Percentiles rank a stretch among this genome's conserved stretches.
These are phyloP conservation scores for Mastigias papua DNA, from an alignment of 30 jellyfish, hydroid and myxozoan genomes.

Conservation along the genomic window DNA sequence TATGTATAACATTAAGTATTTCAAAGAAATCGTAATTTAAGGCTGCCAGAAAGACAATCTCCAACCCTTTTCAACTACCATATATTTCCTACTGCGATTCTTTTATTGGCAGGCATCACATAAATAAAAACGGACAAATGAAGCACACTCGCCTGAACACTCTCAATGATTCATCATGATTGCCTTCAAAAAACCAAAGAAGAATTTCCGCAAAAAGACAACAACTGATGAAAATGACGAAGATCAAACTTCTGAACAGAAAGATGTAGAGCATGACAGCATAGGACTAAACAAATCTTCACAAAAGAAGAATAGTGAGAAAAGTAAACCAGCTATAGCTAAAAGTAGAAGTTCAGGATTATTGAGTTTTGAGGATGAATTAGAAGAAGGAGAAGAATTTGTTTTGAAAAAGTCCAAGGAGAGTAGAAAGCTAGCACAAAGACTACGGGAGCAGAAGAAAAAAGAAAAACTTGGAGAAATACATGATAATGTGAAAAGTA, in stretches of 20 bases:
- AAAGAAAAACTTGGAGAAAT: conserved; percentile 16
- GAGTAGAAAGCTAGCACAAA: conserved; percentile 77
- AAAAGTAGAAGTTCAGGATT: conserved; percentile 63
- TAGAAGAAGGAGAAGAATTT: conserved; percentile 87
- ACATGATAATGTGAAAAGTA: conserved; percentile 13
- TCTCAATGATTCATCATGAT: conserved; percentile 30
- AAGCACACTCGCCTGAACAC: background rate
- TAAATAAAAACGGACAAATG: background rate
- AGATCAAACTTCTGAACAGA: conserved; percentile 1
- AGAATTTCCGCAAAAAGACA: conserved; percentile 87
- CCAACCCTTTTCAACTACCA: too few relatives aligned
- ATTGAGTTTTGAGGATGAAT: conserved; percentile 94
- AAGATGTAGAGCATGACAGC: background rate
- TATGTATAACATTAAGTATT: too few relatives aligned
- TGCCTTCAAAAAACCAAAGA: conserved; percentile 80
- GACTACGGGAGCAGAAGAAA: conserved; percentile 76
- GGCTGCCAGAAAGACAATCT: too few relatives aligned
- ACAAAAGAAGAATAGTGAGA: background rate
- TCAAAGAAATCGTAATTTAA: too few relatives aligned
- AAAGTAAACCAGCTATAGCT: conserved; percentile 30
- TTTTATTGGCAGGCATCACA: background rate
- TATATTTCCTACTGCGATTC: too few relatives aligned
- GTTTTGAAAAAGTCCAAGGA: conserved; percentile 86
- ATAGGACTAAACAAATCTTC: background rate
- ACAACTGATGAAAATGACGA: conserved; percentile 83